Conservation (phyloP, 1,140 invertebrate genomes). For the Brachionus manjavacas region DNA sequence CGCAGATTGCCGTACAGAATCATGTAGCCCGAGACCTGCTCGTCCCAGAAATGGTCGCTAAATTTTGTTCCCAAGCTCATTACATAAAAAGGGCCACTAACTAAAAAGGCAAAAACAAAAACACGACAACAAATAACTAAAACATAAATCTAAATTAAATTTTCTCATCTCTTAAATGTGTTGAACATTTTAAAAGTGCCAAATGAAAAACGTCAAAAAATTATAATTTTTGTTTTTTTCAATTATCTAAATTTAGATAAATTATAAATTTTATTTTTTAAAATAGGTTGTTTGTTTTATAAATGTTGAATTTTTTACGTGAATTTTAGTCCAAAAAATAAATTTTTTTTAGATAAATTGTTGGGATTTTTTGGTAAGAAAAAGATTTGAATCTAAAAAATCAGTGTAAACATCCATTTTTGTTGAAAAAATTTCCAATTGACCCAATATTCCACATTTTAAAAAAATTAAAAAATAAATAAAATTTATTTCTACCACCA, state of each 20-base stretch:
- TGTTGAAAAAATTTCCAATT: too few relatives aligned
- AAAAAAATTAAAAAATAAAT: too few relatives aligned
- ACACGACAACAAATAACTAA: background rate
- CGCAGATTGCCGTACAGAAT: background rate
- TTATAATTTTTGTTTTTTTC: background rate
- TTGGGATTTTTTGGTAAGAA: too few relatives aligned
- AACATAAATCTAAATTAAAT: background rate
- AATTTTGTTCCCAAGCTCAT: slow-evolving; percentile 18
- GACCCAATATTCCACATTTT: too few relatives aligned
- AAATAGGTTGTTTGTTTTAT: too few relatives aligned
- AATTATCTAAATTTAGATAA: background rate
- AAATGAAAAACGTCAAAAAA: background rate
- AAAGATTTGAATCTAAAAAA: too few relatives aligned
- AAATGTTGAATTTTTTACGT: too few relatives aligned
- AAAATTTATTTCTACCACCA: too few relatives aligned
- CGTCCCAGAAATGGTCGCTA: slow-evolving; percentile 34
- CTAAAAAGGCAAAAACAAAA: background rate
- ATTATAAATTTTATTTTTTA: background rate
- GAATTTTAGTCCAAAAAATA: too few relatives aligned
- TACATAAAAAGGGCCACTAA: background rate
- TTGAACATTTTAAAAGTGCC: background rate
- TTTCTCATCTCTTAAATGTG: background rate
- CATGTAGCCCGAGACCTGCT: background rate
- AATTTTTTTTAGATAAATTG: too few relatives aligned
- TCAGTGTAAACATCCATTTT: too few relatives aligned